Base-by-base conservation (phyloP, 2,888 invertebrate genomes). In the Tetheella fluctuosa region DNA sequence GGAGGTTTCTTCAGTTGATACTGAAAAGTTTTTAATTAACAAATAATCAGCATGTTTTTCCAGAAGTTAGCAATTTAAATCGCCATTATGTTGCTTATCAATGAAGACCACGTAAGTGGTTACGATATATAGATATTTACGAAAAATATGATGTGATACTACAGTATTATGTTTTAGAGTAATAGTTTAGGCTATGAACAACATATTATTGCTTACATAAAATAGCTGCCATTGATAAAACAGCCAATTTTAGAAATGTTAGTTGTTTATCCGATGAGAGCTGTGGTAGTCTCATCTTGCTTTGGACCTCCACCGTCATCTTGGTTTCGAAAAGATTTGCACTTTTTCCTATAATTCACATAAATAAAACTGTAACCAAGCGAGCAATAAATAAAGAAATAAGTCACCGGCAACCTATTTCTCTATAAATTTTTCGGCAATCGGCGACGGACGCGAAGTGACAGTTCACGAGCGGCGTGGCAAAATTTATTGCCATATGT, bases 141-240 rank as follows among this genome's bases (percentile, higher is more conserved):
- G 42, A 30, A 30, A 62, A 59, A 23, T 59, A 60, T 61, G 59
- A 28, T 20, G 23, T 13, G 55, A 30, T 52, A 7, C 15, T 15
- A 42, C 28, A 25, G 13, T 25, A 39, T 3, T 6, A 12, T 34
- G 15, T 23, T 5, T 23, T 37, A 20, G 34, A 3, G 17, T 20
- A 10, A 8, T 10, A 48, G 48, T 20, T 48, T 10, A 53, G 42
- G 10, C 30, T 34, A n/a, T 60, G 23, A 60, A 64, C 42, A 42
- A 23, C 17, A 37, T 60, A 57, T 63, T 62, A 69, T 69, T 81
- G 96, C 97, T 96, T 94, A 99, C 99, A 98, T 79, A 99, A 94
- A 83, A 99, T 96, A 60, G 97, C 97, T 76, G 98, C 98, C 86
- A 98, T 94, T 58, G 98, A 96, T 73, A 99, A 94, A 84, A 99